Evolutionary conservation across 2,113 vertebrate species (phyloP), one percentile per base, ranked within the genome.

Genomic region (Cyphomyrus discorhynchus): DNA sequence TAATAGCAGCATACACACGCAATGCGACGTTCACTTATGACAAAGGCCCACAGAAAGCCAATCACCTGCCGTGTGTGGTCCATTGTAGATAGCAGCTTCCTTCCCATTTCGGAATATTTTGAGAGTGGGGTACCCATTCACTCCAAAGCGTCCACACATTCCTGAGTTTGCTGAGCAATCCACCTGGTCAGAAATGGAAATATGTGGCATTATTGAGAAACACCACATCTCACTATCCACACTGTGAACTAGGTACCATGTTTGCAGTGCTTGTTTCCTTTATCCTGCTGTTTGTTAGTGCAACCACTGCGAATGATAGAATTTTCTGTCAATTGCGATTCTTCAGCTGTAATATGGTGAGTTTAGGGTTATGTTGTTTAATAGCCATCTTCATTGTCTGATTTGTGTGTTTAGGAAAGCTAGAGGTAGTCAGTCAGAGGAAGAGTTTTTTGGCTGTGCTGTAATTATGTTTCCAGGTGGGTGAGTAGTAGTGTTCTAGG

Each of bases 61-160:
- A 15, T 42, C 56, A 93, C 93, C 93, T 90, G 92, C 91, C 62
- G 91, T 89, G 17, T 90, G 89, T 24, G 92, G 92, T 1, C 93
- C 93, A 83, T 94, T 88, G 27, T 94, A 94, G 5, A 90, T 39
- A n/a, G 89, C 87, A 15, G 90, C 62, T 31, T 93, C 92, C 86
- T 91, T 92, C 19, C 93, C 92, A 70, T 90, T 92, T 5, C 90
- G 88, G 62, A 93, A 94, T 86, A 93, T 92, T 90, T 93, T 94
- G 24, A 94, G 92, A 11, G 93, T 93, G 83, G 93, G 93, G 88
- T 94, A 94, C 35, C 92, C 92, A 89, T 91, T 92, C 35, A 94
- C 92, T n/a, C 91, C 92, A 86, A 92, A 94, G 17, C 62, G 88
- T 21, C 88, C 86, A 88, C 93, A 94, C 0, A 90, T 91, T 88